A percentile compares a stretch with the other conserved stretches of the same genome.
These are phyloP conservation scores for Anastrepha ludens DNA, from an alignment of 1,140 invertebrate species.

Conservation along the genomic window DNA sequence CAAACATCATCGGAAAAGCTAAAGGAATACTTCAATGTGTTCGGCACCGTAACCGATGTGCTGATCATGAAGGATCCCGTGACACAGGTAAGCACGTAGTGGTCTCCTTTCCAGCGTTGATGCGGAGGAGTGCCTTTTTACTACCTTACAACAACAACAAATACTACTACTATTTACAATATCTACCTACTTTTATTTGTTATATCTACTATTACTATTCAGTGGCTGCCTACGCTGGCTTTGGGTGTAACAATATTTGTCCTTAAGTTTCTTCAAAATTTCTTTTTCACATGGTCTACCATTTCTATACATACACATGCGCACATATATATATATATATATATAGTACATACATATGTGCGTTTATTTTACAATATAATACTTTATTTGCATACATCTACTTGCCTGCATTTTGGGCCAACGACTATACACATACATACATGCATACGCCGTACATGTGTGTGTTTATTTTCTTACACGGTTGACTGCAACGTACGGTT, in stretches of 20 bases:
- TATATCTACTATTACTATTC: constrained; percentile 52
- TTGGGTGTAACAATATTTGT: background rate
- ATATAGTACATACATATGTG: too few relatives aligned
- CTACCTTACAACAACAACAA: background rate
- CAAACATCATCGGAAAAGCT: constrained; percentile 93
- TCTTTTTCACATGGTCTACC: background rate
- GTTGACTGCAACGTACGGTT: background rate
- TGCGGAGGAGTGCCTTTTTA: background rate
- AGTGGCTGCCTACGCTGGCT: constrained; percentile 44
- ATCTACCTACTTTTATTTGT: constrained; percentile 37
- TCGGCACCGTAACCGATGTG: constrained; percentile 92
- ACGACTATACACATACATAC: background rate
- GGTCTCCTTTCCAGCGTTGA: constrained; percentile 41
- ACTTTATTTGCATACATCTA: background rate
- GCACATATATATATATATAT: background rate
- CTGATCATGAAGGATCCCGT: constrained; percentile 96
- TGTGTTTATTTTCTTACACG: background rate
- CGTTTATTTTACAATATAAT: background rate
- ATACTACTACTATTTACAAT: background rate
- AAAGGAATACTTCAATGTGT: constrained; percentile 92
- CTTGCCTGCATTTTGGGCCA: background rate
- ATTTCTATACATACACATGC: background rate
- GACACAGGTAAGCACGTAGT: constrained; percentile 83
- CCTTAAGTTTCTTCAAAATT: background rate
- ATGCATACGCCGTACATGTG: background rate